phyloP scores from a whole-genome alignment of 2,113 vertebrate species.

The Cyphomyrus discorhynchus region DNA sequence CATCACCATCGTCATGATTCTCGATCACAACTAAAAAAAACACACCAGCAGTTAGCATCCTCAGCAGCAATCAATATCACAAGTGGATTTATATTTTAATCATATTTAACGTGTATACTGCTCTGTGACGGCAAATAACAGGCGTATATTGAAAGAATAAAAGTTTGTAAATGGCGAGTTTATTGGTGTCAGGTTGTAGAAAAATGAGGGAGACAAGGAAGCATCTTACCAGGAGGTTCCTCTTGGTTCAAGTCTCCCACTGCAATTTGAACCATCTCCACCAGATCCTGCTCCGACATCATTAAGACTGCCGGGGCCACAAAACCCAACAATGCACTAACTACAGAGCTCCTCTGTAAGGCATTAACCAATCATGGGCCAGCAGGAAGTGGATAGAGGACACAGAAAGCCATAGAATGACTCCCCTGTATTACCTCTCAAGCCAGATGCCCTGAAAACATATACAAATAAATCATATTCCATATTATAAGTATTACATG shows the following conservation, averaged over 20 bases:
- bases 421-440: background rate
- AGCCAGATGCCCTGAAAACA: slow-evolving; percentile 9
- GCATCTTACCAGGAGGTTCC: slow-evolving; percentile 70
- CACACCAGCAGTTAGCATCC: slow-evolving; percentile 19
- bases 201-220: background rate
- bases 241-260: slow-evolving; percentile 84
- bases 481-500: background rate
- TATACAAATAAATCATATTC: background rate
- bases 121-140: background rate
- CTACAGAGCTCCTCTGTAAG: slow-evolving; percentile 21
- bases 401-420: slow-evolving; percentile 3
- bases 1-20: slow-evolving; percentile 79
- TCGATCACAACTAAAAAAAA: slow-evolving; percentile 72
- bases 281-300: slow-evolving; percentile 92
- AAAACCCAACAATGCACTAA: background rate
- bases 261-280: slow-evolving; percentile 93
- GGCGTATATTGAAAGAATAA: background rate
- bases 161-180: background rate
- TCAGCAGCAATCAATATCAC: background rate
- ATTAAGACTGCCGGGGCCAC: slow-evolving; percentile 60
- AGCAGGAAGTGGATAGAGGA: background rate
- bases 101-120: background rate
- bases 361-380: slow-evolving; percentile 27
- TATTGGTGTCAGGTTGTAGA: background rate
- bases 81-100: background rate